Conservation (phyloP, 2,113 vertebrate species). For the Engystomops pustulosus region DNA sequence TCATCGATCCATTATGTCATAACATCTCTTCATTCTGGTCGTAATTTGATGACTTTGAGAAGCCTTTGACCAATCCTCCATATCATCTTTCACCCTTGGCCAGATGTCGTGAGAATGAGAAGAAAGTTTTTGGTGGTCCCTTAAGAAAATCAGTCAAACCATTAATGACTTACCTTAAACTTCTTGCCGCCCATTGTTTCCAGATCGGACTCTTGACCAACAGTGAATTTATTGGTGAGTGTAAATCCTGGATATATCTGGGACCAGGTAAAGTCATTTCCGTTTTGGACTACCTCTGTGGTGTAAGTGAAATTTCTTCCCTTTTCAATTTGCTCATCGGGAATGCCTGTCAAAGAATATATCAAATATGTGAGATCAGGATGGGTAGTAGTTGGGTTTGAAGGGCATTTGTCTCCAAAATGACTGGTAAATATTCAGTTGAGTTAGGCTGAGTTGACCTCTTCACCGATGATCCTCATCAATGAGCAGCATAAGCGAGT, state of each 20-base stretch:
- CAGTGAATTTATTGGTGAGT: conserved; percentile 83
- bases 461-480: no score
- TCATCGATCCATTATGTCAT: no score
- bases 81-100: no score
- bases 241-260: conserved; percentile 80
- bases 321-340: conserved; percentile 77
- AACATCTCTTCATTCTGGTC: background rate
- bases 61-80: background rate
- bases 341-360: conserved; percentile 74
- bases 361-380: background rate
- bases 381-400: background rate
- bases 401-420: background rate
- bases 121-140: background rate
- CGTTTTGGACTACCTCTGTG: conserved; percentile 85
- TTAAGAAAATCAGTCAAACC: background rate
- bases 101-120: no score
- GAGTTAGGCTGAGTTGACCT: no score
- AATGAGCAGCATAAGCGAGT: no score
- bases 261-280: conserved; percentile 84
- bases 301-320: conserved; percentile 83
- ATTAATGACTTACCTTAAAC: conserved; percentile 83
- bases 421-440: no score
- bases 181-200: conserved; percentile 90
- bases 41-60: background rate
- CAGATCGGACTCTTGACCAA: conserved; percentile 86